Base-by-base conservation (phyloP, 1,140 invertebrate species). In the Anastrepha ludens region DNA sequence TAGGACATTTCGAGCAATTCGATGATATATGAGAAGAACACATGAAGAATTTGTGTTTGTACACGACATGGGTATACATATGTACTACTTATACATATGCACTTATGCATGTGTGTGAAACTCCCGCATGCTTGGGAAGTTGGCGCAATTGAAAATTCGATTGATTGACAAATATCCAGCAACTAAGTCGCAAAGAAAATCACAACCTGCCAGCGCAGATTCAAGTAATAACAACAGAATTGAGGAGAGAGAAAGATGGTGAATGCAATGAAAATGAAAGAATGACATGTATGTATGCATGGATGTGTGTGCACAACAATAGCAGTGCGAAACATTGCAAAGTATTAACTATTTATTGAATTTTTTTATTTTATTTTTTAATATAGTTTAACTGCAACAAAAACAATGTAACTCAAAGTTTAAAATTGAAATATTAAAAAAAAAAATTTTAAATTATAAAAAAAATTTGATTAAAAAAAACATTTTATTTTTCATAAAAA, bases 151-250 rank as follows among this genome's bases (percentile, higher is more conserved):
- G 85, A 86, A 86, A 86, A 86, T 64, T 60, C 85, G 60, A 86
- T 86, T 86, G 85, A 86, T 86, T 86, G 85, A 86, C 85, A 86
- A 86, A 86, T 86, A 62, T 86, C 39, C 15, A 62, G 44, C 11
- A 64, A 64, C 20, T 86, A 44, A 81, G 9, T 3, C 47, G 74
- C n/a, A 81, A 47, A 74, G 44, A 17, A 55, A 55, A 55, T 58
- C 74, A 55, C 47, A 81, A 29, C 1, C 17, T 20, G 9, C 1
- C 74, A 81, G 47, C 17, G 47, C 47, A 20, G 74, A n/a, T 74
- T 50, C 13, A 50, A 47, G 44, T n/a, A 47, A 15, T 47, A 74
- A 47, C 17, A 74, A 44, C 41, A 13, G n/a, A 74, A 47, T 29
- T 29, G 64, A 20, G 11, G 39, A 67, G 39, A 44, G 11, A 44